Conservation (phyloP, 2,113 vertebrate species). For the Gasterosteus nipponicus region DNA sequence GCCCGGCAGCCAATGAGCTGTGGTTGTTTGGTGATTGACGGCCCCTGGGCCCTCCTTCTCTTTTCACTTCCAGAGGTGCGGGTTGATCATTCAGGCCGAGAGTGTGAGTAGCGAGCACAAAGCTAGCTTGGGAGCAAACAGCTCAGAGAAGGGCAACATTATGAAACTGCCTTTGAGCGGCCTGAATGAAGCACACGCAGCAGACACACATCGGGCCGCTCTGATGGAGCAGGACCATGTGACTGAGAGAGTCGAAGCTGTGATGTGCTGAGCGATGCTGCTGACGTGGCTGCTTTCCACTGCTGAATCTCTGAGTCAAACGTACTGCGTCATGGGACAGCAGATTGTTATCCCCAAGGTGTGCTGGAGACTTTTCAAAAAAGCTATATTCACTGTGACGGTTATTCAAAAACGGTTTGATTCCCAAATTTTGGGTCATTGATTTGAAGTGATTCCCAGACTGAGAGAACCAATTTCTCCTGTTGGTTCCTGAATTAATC, state of each 20-base stretch:
- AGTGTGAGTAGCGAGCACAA: constrained; percentile 78
- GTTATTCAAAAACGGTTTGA: constrained; percentile 2
- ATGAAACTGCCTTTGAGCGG: constrained; percentile 34
- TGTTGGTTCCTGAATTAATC: background rate
- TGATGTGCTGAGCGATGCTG: constrained; percentile 58
- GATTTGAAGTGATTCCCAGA: background rate
- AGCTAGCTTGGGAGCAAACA: constrained; percentile 64
- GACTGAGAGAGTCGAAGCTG: constrained; percentile 53
- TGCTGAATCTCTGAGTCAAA: constrained; percentile 41
- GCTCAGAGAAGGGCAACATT: constrained; percentile 49
- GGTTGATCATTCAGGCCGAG: constrained; percentile 79
- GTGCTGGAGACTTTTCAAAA: constrained; percentile 64
- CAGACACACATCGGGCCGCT: constrained; percentile 35
- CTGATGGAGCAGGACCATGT: constrained; percentile 59
- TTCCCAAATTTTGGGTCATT: background rate
- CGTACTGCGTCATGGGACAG: constrained; percentile 29
- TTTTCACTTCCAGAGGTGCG: constrained; percentile 80
- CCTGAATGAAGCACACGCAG: constrained; percentile 1
- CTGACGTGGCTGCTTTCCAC: constrained; percentile 31
- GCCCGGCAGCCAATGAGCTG: constrained; percentile 38
- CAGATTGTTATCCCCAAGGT: constrained; percentile 20
- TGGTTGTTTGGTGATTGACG: constrained; percentile 59
- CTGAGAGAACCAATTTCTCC: constrained; percentile 11
- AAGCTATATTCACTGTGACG: constrained; percentile 18
- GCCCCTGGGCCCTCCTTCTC: constrained; percentile 60